Evolutionary conservation across 1,140 invertebrate genomes (phyloP).

Genomic region (Thaumetopoea pityocampa): DNA sequence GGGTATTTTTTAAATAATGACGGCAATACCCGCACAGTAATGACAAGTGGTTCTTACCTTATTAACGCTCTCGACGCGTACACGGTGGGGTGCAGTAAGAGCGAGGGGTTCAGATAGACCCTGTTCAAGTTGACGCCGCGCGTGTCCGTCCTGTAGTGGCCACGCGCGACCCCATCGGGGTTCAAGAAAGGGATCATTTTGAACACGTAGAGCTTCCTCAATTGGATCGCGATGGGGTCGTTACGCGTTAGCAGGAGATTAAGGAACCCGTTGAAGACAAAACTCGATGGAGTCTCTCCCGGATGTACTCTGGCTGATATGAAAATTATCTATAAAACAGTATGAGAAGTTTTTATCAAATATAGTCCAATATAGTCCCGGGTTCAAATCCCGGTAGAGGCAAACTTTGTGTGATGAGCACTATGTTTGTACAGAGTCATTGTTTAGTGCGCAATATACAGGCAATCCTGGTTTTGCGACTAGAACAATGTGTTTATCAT

Average conservation of each 20-base stretch:
- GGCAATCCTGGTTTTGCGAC: too few species aligned
- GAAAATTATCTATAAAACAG: slow-evolving; percentile 90
- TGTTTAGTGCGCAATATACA: too few species aligned
- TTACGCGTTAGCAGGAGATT: slow-evolving; percentile 85
- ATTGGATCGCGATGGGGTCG: slow-evolving; percentile 82
- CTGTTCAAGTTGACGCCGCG: slow-evolving; percentile 88
- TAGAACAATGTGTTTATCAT: too few species aligned
- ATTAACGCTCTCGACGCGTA: slow-evolving; percentile 61
- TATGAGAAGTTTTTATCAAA: slow-evolving; percentile 13
- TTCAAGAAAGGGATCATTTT: slow-evolving; percentile 96
- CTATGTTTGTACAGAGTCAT: too few species aligned
- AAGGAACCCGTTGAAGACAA: slow-evolving; percentile 94
- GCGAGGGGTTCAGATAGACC: slow-evolving; percentile 62
- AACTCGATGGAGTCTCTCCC: slow-evolving; percentile 95
- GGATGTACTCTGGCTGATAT: slow-evolving; percentile 94
- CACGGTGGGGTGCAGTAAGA: slow-evolving; percentile 54
- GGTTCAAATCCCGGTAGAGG: too few species aligned
- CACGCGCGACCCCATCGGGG: slow-evolving; percentile 93
- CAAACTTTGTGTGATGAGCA: too few species aligned
- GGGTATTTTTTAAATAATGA: too few species aligned
- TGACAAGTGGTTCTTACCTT: slow-evolving; percentile 32
- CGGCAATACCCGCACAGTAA: too few species aligned
- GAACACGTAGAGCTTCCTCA: slow-evolving; percentile 90
- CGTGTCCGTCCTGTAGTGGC: slow-evolving; percentile 93
- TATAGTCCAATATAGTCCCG: too few species aligned